A percentile compares a stretch with the other conserved stretches of the same genome.
Evolutionary conservation across 2,113 vertebrate genomes (phyloP).

Genomic region (Corythoichthys intestinalis): DNA sequence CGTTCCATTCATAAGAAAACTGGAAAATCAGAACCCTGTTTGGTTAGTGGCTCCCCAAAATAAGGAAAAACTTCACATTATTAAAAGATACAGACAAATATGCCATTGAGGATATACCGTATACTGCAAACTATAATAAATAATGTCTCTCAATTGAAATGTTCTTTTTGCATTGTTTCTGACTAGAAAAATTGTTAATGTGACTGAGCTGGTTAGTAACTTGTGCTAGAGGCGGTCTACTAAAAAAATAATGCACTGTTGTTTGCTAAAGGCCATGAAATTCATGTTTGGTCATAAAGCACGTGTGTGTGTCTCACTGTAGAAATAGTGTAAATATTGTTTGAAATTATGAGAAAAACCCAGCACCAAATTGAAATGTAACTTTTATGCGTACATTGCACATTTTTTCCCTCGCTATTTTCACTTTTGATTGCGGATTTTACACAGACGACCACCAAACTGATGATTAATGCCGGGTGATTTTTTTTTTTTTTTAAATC

Average conservation of each 20-base stretch:
- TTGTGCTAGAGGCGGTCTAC: not conserved
- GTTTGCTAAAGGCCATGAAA: not conserved
- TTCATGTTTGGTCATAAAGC: conserved; percentile 3
- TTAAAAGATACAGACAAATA: not conserved
- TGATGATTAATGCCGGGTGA: too few relatives aligned
- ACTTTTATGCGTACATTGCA: not conserved
- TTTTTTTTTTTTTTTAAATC: too few relatives aligned
- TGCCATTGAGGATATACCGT: not conserved
- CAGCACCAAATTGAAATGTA: not conserved
- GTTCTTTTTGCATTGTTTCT: not conserved
- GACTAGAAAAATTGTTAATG: not conserved
- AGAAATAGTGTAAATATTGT: not conserved
- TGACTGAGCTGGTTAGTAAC: not conserved
- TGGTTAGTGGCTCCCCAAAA: not conserved
- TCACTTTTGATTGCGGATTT: not conserved
- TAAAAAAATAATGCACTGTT: not conserved
- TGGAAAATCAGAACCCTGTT: conserved; percentile 5
- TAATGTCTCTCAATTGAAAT: not conserved
- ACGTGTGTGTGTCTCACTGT: not conserved
- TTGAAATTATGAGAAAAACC: not conserved
- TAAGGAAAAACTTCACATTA: not conserved
- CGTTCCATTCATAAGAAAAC: conserved; percentile 8
- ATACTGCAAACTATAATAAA: not conserved
- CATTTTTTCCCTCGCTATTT: not conserved
- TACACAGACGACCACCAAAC: too few relatives aligned